Evolutionary conservation across 30 jellyfish, hydroid and myxozoan genomes (phyloP).

Genomic region (Hydractinia echinata): DNA sequence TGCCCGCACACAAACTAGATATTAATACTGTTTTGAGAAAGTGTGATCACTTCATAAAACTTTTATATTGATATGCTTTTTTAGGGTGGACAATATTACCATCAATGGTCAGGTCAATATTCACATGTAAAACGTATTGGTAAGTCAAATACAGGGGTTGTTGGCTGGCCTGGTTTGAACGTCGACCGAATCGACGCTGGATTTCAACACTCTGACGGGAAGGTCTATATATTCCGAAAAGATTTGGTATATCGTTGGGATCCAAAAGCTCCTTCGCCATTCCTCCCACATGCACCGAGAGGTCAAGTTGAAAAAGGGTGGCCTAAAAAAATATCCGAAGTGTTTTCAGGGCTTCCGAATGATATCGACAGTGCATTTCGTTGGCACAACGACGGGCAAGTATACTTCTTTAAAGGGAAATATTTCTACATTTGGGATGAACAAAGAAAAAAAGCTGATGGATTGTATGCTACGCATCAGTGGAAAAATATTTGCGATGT

Average conservation of each 20-base stretch:
- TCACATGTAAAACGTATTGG: too few species aligned
- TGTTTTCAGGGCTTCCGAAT: slow-evolving; percentile 41
- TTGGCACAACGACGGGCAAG: slow-evolving; percentile 31
- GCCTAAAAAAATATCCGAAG: slow-evolving; percentile 41
- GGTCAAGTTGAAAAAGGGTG: slow-evolving; percentile 33
- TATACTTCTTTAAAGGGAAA: slow-evolving; percentile 30
- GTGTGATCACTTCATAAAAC: too few species aligned
- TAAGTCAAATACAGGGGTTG: neutral
- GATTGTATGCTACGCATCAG: slow-evolving; percentile 21
- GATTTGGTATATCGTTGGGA: slow-evolving; percentile 32
- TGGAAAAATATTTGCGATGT: slow-evolving; percentile 39
- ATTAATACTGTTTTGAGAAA: too few species aligned
- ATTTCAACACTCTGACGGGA: slow-evolving; percentile 27
- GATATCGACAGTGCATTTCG: slow-evolving; percentile 44
- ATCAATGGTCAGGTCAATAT: too few species aligned
- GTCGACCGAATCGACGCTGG: slow-evolving; percentile 28
- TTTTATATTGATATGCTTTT: too few species aligned
- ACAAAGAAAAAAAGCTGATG: slow-evolving; percentile 21
- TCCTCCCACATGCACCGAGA: slow-evolving; percentile 5
- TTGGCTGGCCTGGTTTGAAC: slow-evolving; percentile 41
- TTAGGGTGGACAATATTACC: too few species aligned
- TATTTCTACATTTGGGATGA: slow-evolving; percentile 36
- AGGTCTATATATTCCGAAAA: slow-evolving; percentile 17
- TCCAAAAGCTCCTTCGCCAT: slow-evolving; percentile 10
- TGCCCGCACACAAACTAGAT: too few species aligned